A percentile compares a stretch with the other conserved stretches of the same genome.
These are phyloP conservation scores for Mugil cephalus DNA, from an alignment of 2,113 vertebrate species.

Conservation along the genomic window DNA sequence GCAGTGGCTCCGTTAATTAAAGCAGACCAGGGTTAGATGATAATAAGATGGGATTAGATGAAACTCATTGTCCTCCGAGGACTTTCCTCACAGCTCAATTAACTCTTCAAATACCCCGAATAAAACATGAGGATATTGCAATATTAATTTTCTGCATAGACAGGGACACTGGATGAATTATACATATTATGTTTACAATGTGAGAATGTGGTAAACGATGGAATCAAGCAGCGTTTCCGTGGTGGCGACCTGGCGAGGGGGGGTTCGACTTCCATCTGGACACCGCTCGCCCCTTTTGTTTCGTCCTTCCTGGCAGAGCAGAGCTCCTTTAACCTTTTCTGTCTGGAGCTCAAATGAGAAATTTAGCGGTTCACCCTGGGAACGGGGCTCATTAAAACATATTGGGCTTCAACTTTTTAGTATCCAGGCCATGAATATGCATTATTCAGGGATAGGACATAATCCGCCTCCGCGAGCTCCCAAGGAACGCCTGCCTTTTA, in stretches of 20 bases:
- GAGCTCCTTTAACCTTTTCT: slow-evolving; percentile 67
- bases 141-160: slow-evolving; percentile 52
- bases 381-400: slow-evolving; percentile 72
- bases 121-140: slow-evolving; percentile 51
- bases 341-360: slow-evolving; percentile 65
- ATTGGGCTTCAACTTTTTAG: slow-evolving; percentile 50
- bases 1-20: slow-evolving; percentile 60
- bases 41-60: slow-evolving; percentile 67
- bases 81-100: slow-evolving; percentile 62
- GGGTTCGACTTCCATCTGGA: slow-evolving; percentile 5
- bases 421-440: slow-evolving; percentile 67
- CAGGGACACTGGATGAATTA: slow-evolving; percentile 55
- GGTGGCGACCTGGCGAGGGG: slow-evolving; percentile 29
- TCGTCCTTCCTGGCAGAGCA: slow-evolving; percentile 21
- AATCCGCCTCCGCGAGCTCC: slow-evolving; percentile 49
- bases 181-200: slow-evolving; percentile 28
- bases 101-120: slow-evolving; percentile 70
- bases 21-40: slow-evolving; percentile 56
- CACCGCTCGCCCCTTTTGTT: slow-evolving; percentile 19
- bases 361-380: slow-evolving; percentile 49
- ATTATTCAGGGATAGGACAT: slow-evolving; percentile 64
- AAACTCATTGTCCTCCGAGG: slow-evolving; percentile 68
- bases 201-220: background rate
- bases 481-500: slow-evolving; percentile 13
- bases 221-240: background rate